phyloP scores from a whole-genome alignment of 2,888 invertebrate genomes.

The Monoplex corrugatus region DNA sequence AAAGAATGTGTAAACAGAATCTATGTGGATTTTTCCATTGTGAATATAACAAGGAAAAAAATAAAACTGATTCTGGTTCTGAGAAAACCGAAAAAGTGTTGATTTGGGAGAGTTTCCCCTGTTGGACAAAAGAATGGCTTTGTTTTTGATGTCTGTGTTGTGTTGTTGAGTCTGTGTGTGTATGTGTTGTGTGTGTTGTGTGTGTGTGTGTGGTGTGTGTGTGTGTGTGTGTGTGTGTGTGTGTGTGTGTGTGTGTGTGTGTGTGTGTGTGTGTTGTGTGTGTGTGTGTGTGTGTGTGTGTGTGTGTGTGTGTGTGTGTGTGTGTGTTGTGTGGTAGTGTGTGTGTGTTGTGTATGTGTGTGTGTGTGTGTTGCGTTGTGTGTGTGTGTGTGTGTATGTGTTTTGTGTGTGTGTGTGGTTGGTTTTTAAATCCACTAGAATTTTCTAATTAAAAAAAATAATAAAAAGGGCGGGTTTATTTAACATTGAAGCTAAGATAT shows the following conservation, averaged over 20 bases:
- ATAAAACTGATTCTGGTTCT: too few relatives aligned
- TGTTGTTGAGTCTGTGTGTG: background rate
- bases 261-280: background rate
- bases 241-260: background rate
- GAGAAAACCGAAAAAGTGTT: too few relatives aligned
- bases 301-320: constrained; percentile 21
- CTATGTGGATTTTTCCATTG: too few relatives aligned
- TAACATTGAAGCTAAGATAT: background rate
- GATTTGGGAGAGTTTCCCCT: too few relatives aligned
- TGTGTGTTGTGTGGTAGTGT: constrained; percentile 33
- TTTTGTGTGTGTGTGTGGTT: constrained; percentile 18
- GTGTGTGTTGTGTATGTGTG: constrained; percentile 37
- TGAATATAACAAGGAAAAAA: too few relatives aligned
- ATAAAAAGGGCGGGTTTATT: background rate
- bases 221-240: too few relatives aligned
- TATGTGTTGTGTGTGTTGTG: background rate
- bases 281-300: constrained; percentile 31
- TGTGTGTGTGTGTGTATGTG: constrained; percentile 26
- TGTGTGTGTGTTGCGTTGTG: constrained; percentile 27
- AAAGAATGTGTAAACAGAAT: too few relatives aligned
- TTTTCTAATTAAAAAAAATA: background rate
- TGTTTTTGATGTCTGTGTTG: too few relatives aligned
- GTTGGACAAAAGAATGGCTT: too few relatives aligned
- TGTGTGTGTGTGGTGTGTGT: too few relatives aligned
- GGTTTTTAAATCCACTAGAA: too few relatives aligned